Base-by-base conservation (phyloP, 2,113 vertebrate species). In the Plecturocebus donacophilus region DNA sequence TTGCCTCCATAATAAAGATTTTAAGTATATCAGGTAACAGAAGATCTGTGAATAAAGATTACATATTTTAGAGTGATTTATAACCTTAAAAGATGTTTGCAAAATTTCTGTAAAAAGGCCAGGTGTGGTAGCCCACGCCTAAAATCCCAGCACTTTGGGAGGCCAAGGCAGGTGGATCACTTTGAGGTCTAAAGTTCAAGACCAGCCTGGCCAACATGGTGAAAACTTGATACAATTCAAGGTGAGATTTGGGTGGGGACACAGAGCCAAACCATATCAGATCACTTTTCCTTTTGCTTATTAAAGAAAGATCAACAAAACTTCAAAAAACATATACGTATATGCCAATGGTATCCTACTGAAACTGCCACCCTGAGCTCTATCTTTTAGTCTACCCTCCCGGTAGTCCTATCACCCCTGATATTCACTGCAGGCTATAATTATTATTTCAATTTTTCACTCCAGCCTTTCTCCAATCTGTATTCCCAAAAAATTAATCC, bases 321-420 rank as follows among this genome's bases (percentile, higher is more conserved):
- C 3, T 3, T 19, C 38, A 76, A 75, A 17, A 8, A 47, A n/a
- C 16, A 38, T 27, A 17, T 23, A n/a, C 2, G 8, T 20, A 25
- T 27, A 20, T 6, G 25, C 5, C 6, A 30, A 12, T 23, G 32
- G 0, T 35, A 1, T 32, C 13, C 10, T 30, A 42, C 0, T 8
- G 17, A 11, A 56, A 52, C 6, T 32, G 32, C 8, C 13, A 19
- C 23, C 21, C 5, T 19, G 13, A 79, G 8, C 6, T 83, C 35
- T 38, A 0, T 35, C 27, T 42, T 21, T 71, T 64, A 8, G 2
- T 12, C n/a, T n/a, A 70, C 42, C 2, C 12, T 64, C 9, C 1
- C 0, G 3, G 25, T 17, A 3, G 3, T 79, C 6, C 27, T 30
- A 10, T 8, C n/a, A 68, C 3, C 17, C 10, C 14, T 21, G 23